phyloP scores from a whole-genome alignment of 2,113 vertebrate genomes.

The Hystrix cristata region DNA sequence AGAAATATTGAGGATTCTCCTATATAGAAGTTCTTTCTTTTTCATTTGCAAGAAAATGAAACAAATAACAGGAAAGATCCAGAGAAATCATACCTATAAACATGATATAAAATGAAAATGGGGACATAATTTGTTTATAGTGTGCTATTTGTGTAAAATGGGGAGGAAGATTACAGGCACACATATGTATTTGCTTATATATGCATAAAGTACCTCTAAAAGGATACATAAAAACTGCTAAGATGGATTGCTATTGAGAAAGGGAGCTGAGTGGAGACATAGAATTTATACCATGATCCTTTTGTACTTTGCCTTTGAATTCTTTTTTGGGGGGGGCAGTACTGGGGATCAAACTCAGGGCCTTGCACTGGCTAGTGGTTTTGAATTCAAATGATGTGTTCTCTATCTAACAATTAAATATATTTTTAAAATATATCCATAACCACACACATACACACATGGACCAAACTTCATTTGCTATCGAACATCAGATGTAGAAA shows the following conservation, averaged over 20 bases:
- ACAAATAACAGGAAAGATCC: neutral
- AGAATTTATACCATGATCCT: neutral
- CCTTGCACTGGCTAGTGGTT: neutral
- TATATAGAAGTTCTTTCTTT: conserved; percentile 9
- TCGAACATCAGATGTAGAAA: neutral
- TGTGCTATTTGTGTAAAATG: neutral
- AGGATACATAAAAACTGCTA: conserved; percentile 3
- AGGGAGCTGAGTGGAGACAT: neutral
- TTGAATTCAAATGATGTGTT: conserved; percentile 14
- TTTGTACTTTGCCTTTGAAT: conserved; percentile 6
- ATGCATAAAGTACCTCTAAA: conserved; percentile 32
- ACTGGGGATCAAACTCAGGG: no score
- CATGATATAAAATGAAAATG: neutral
- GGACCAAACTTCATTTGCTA: conserved; percentile 37
- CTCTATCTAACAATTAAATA: conserved; percentile 28
- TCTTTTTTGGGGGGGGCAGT: neutral
- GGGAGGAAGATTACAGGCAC: neutral
- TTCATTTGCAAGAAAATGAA: conserved; percentile 49
- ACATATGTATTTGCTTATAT: neutral
- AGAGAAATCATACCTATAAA: conserved; percentile 8
- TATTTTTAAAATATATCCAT: neutral
- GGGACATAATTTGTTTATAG: neutral
- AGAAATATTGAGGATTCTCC: neutral
- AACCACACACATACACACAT: neutral
- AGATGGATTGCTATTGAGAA: neutral